A percentile compares a stretch with the other conserved stretches of the same genome.
These are phyloP conservation scores for Chamaea fasciata DNA, from an alignment of 2,113 vertebrate species.

Conservation along the genomic window DNA sequence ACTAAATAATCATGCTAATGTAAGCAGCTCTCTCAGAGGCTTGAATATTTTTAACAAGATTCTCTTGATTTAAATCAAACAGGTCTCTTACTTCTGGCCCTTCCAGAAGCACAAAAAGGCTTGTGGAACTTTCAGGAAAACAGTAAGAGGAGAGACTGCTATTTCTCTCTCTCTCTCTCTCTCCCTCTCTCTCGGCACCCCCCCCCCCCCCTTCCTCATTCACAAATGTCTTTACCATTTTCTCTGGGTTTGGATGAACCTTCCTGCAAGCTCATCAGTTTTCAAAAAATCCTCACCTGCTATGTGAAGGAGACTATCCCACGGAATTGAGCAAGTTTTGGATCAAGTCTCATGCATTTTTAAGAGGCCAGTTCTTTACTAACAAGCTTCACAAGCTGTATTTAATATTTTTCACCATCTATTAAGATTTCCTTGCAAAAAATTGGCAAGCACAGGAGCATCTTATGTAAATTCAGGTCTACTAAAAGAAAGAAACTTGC, in stretches of 20 bases:
- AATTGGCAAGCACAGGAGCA: not conserved
- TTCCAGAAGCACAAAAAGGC: not conserved
- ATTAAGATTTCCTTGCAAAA: not conserved
- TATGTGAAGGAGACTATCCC: not conserved
- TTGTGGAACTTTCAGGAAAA: not conserved
- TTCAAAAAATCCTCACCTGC: not conserved
- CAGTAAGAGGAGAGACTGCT: not conserved
- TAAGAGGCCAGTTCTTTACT: not conserved
- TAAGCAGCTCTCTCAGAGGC: conserved; percentile 11
- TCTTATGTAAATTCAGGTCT: not conserved
- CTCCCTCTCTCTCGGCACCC: not conserved
- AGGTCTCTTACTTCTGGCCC: not conserved
- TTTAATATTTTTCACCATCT: not conserved
- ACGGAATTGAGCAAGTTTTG: not conserved
- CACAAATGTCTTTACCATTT: not conserved
- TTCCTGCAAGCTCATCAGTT: not conserved
- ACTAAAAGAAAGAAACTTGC: not conserved
- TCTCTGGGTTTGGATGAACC: not conserved
- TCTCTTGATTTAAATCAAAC: conserved; percentile 4
- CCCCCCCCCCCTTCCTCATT: not conserved
- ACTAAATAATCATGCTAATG: conserved; percentile 25
- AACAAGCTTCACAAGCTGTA: not conserved
- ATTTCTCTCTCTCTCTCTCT: not conserved
- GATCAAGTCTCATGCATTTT: not conserved
- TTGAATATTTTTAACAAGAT: conserved; percentile 31